These are phyloP conservation scores for Pycnonotus jocosus DNA, from an alignment of 2,113 vertebrate genomes.

Conservation along the genomic window DNA sequence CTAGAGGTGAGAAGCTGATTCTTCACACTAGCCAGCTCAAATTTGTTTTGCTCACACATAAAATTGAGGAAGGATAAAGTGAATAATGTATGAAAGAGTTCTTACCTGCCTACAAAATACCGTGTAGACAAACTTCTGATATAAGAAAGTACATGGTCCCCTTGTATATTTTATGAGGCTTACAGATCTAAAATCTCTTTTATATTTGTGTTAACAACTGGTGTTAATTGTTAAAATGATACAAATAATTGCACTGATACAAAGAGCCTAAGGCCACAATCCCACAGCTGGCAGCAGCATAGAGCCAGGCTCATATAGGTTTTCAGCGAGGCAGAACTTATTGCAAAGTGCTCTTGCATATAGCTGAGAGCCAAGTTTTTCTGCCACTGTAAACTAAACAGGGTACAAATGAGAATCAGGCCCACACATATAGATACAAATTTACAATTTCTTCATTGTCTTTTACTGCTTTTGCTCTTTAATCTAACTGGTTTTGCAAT, in stretches of 20 bases:
- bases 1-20: neutral
- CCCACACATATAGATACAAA: neutral
- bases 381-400: neutral
- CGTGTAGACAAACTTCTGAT: neutral
- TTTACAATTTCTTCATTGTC: neutral
- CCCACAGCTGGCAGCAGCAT: neutral
- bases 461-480: neutral
- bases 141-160: neutral
- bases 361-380: neutral
- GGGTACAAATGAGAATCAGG: neutral
- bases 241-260: neutral
- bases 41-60: neutral
- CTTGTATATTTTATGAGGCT: neutral
- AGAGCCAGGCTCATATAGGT: fast-evolving
- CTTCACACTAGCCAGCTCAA: neutral
- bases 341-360: neutral
- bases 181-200: neutral
- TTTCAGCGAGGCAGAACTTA: neutral
- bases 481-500: neutral
- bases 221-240: neutral
- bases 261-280: neutral
- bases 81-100: neutral
- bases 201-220: neutral
- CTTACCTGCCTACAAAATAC: neutral
- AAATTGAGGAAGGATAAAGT: neutral